phyloP scores from a whole-genome alignment of 2,797 vertebrate genomes.

The Coilia nasus region DNA sequence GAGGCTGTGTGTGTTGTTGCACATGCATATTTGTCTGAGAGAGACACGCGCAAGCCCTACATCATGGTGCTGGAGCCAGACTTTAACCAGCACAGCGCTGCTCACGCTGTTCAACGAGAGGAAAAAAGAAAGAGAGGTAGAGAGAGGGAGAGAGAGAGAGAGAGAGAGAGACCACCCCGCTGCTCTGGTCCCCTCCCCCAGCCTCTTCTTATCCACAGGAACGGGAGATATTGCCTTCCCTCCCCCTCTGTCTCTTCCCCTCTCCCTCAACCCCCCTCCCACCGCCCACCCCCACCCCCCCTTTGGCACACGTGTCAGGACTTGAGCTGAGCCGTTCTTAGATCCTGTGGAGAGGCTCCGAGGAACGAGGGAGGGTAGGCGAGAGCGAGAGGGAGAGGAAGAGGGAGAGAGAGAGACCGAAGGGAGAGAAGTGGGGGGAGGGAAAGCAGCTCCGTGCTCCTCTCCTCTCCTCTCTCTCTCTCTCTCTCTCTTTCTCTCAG shows the following conservation, averaged over 20 bases:
- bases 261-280: constrained; percentile 30
- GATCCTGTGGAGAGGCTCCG: constrained; percentile 70
- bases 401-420: neutral
- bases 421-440: constrained; percentile 45
- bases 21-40: constrained; percentile 51
- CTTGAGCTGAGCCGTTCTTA: constrained; percentile 72
- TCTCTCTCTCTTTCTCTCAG: constrained; percentile 42
- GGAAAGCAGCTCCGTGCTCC: constrained; percentile 54
- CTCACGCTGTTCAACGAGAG: neutral
- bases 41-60: constrained; percentile 32
- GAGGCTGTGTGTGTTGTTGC: constrained; percentile 49
- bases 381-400: constrained; percentile 24
- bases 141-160: constrained; percentile 38
- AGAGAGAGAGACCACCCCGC: constrained; percentile 54
- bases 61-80: neutral
- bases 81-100: neutral
- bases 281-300: constrained; percentile 41
- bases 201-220: constrained; percentile 60
- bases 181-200: constrained; percentile 52
- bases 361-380: constrained; percentile 47
- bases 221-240: constrained; percentile 67
- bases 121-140: constrained; percentile 32
- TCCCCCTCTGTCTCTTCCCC: constrained; percentile 38
- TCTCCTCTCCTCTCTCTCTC: constrained; percentile 33
- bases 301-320: constrained; percentile 68